Base-by-base conservation (phyloP, 2,113 vertebrate genomes). In the Nyctibius bracteatus region DNA sequence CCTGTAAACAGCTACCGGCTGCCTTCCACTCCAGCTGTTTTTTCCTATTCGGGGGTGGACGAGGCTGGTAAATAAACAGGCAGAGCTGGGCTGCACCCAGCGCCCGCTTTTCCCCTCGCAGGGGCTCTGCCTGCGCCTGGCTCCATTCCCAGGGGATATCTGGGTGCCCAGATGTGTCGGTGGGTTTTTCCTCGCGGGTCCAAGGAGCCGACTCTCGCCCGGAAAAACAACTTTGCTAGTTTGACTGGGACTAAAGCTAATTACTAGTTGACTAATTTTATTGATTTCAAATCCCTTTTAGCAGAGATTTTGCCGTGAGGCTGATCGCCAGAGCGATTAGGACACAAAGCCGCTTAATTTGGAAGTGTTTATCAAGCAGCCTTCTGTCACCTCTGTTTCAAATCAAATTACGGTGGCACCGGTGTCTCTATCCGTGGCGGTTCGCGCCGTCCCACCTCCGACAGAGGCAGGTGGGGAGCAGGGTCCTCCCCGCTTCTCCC, bases 241-340 rank as follows among this genome's bases (percentile, higher is more conserved):
- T 77, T 88, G 94, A 37, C 73, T 49, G 84, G 74, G 74, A 75
- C 92, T 95, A 84, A 90, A 96, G 95, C 97, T 97, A 96, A 97
- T 97, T 97, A 95, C 73, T 62, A 95, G 92, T 73, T 30, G 8
- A 94, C 97, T 97, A 96, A 96, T 97, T 97, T 97, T 96, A 97
- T 98, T 97, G 95, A 97, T 97, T 96, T 97, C 94, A 92, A 97
- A 96, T 97, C 97, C 95, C 92, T 93, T 95, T 97, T 94, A 94
- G 96, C 65, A 43, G 95, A 96, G 97, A 86, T 95, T 97, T 95
- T 96, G 95, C 96, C 81, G 91, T 17, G 83, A 83, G 95, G 89
- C 97, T 95, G 95, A 96, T 97, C 4, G 73, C 89, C 94, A 95
- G 94, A 80, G 92, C 20, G 96, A 96, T 97, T 97, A 97, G 94